Evolutionary conservation across 1,140 invertebrate species (phyloP), one percentile per base, ranked within the genome.

Genomic region (Meloidogyne exigua): DNA sequence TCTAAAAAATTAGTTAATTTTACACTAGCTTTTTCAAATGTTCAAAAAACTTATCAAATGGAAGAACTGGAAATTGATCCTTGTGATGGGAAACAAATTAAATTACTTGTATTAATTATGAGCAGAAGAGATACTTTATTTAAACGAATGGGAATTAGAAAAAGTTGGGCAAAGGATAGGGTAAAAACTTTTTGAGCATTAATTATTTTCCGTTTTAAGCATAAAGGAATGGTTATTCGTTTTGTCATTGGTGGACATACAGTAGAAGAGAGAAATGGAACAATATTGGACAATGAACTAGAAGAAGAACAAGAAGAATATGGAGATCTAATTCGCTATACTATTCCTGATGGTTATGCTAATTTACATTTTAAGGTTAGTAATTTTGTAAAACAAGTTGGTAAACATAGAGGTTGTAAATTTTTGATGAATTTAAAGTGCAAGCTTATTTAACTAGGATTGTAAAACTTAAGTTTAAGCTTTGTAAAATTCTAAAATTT

Each of bases 81-180:
- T 57, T 57, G 49, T 7, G 21, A 57, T n/a, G 49, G 49, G n/a
- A 63, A 25, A 23, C 71, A 62, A 23, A 73, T 65, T 36, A 73
- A 73, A 65, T 32, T 73, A 65, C 44, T 73, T 18, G 39, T 73
- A 32, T 32, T 73, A 32, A 65, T 73, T 62, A 73, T 73, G 71
- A 73, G 28, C 28, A 25, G 71, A 32, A 62, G 71, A 57, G 21
- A n/a, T 21, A 65, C 44, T 23, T 73, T 73, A n/a, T 28, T 12
- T 26, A 21, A 73, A 65, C 39, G 71, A 42, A 65, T 64, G 39
- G 62, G 57, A 7, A 73, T 73, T 26, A 62, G 71, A 28, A 57
- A 73, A 63, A 73, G 57, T 39, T 73, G 71, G 71, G 71, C 71
- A 11, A 73, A 23, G 2, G 49, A 73, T 62, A 28, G 1, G 42